Conservation (phyloP, 2,113 vertebrate genomes). For the Gorsachius goisagi region DNA sequence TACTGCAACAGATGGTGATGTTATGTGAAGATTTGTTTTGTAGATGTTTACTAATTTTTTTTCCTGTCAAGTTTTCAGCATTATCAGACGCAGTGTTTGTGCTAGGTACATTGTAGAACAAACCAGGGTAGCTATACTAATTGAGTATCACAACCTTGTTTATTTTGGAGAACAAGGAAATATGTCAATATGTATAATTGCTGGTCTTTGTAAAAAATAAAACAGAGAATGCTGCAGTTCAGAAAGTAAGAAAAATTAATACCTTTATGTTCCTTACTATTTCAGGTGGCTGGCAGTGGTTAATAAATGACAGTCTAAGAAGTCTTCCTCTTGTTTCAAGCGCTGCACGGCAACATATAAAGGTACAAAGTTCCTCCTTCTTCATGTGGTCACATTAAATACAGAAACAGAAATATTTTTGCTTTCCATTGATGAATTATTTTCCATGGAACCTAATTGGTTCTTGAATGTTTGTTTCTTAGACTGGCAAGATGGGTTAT, state of each 20-base stretch:
- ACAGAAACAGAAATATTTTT: not conserved
- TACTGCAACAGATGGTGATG: not conserved
- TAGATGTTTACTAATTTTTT: not conserved
- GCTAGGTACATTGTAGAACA: not conserved
- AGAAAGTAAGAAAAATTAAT: not conserved
- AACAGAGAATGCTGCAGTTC: not conserved
- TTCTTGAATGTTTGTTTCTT: not conserved
- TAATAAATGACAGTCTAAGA: conserved; percentile 88
- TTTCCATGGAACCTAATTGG: not conserved
- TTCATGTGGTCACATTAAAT: not conserved
- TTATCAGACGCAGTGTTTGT: not conserved
- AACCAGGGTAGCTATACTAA: not conserved
- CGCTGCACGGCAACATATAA: conserved; percentile 72
- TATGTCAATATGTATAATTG: rapidly evolving
- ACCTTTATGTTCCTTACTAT: not conserved
- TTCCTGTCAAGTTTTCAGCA: not conserved
- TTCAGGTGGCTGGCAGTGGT: conserved; percentile 87
- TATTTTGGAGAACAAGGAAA: not conserved
- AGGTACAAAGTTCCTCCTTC: conserved; percentile 68
- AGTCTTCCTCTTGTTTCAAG: conserved; percentile 81
- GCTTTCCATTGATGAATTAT: not conserved
- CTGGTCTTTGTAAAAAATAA: not conserved
- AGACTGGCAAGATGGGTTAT: not conserved
- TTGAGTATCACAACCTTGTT: not conserved
- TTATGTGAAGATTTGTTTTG: not conserved